Percentiles rank a stretch among this genome's conserved stretches.
phyloP scores from a whole-genome alignment of 2,113 vertebrate species.

The Meleagris gallopavo region DNA sequence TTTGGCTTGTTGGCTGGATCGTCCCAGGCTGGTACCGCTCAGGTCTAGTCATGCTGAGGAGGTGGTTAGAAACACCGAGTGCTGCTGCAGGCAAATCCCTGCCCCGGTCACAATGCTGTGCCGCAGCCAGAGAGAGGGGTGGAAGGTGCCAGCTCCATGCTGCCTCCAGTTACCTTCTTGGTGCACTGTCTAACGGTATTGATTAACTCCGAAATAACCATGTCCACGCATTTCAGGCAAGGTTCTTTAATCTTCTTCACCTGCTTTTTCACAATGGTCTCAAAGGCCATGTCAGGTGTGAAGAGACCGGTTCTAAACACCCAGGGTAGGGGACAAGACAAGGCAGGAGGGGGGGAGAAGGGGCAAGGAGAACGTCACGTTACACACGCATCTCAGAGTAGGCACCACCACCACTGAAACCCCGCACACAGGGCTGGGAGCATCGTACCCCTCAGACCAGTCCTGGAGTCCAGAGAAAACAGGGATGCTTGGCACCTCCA shows the following conservation, averaged over 20 bases:
- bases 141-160: conserved; percentile 65
- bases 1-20: conserved; percentile 53
- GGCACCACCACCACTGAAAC: background rate
- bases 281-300: conserved; percentile 99
- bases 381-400: conserved; percentile 67
- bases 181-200: conserved; percentile 99
- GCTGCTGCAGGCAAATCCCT: conserved; percentile 74
- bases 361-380: conserved; percentile 79
- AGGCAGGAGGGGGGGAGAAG: conserved; percentile 66
- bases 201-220: conserved; percentile 99
- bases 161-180: conserved; percentile 89
- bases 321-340: conserved; percentile 72
- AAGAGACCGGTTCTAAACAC: conserved; percentile 98
- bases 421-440: background rate
- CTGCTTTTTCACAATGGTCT: conserved; percentile 99
- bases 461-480: background rate
- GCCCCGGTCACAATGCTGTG: conserved; percentile 60
- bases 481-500: background rate
- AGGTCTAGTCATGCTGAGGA: conserved; percentile 82
- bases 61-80: conserved; percentile 65
- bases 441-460: background rate
- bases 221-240: conserved; percentile 99
- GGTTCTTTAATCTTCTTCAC: conserved; percentile 99
- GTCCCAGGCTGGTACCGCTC: conserved; percentile 52
- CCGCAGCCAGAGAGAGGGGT: conserved; percentile 60